Conservation (phyloP, 2,888 invertebrate species). For the Mimas tiliae region DNA sequence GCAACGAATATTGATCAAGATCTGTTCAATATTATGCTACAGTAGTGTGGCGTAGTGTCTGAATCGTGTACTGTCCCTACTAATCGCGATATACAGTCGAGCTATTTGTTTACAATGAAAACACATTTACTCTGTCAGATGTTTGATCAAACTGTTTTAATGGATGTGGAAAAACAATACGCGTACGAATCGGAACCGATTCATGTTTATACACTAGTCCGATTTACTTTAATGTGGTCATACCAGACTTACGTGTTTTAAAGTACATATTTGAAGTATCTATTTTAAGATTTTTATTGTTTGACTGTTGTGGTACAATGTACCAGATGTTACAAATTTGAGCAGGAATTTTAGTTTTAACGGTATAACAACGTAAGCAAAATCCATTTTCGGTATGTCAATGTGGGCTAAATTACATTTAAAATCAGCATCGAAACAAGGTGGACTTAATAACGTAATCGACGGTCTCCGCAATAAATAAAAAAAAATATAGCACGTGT, state of each 20-base stretch:
- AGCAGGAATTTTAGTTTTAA: neutral
- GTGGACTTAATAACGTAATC: no score
- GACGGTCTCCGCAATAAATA: no score
- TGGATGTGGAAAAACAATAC: conserved; percentile 64
- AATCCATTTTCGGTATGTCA: neutral
- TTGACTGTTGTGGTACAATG: conserved; percentile 29
- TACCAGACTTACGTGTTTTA: conserved; percentile 23
- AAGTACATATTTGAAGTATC: conserved; percentile 10
- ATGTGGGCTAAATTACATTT: neutral
- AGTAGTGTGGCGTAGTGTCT: conserved; percentile 33
- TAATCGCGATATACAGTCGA: conserved; percentile 11
- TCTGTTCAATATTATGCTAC: conserved; percentile 28
- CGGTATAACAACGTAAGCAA: neutral
- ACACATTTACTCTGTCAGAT: conserved; percentile 70
- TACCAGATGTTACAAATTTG: neutral
- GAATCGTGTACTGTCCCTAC: conserved; percentile 29
- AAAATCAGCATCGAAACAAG: no score
- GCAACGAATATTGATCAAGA: neutral
- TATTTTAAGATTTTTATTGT: conserved; percentile 1
- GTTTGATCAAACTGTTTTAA: conserved; percentile 70
- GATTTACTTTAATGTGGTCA: conserved; percentile 35
- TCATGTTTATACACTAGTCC: conserved; percentile 31
- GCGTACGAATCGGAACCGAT: conserved; percentile 28
- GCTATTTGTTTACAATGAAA: conserved; percentile 70
- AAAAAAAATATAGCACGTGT: no score